Base-by-base conservation (phyloP, 1,140 invertebrate genomes). In the Sitophilus oryzae region DNA sequence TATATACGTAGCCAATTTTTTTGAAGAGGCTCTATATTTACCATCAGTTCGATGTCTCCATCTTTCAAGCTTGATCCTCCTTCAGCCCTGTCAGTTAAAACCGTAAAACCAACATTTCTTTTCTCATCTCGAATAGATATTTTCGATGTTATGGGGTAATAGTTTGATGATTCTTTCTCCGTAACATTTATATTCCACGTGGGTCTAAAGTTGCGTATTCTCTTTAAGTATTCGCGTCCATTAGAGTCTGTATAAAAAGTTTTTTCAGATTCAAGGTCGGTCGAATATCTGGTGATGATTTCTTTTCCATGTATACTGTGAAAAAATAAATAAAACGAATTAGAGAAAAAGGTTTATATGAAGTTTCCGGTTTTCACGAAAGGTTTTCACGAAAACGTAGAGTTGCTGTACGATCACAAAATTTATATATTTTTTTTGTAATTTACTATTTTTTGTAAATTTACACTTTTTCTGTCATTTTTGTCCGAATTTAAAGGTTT, bases 171-270 rank as follows among this genome's bases (percentile, higher is more conserved):
- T 0, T 91, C 73, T 14, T 80, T 73, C 49, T 96, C 85, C 0
- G 77, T 71, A 15, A 92, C 43, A 0, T 75, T 68, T 0, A 84
- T 3, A 22, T 76, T 74, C 83, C 82, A 96, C 2, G 86, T 85
- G 5, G 85, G 82, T 16, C 91, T 71, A 44, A 79, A 79, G 66
- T 95, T 78, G 36, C 82, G 68, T 55, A 76, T 72, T 46, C 93
- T 75, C 42, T 30, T 43, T 23, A 23, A 38, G 68, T 91, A 82
- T 72, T 97, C 89, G 25, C 94, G 74, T 0, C 93, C 94, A 73
- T 97, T 98, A 0, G 90, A 85, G 71, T 98, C 95, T 0, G 94
- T 98, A 65, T 86, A 94, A 69, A 96, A 97, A 5, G 14, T 14
- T 14, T 40, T 40, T 8, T 82, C 73, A 0, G 83, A 83, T 0